Percentiles rank a stretch among this genome's conserved stretches.
Evolutionary conservation across 2,113 vertebrate genomes (phyloP).

Genomic region (Semicossyphus pulcher): DNA sequence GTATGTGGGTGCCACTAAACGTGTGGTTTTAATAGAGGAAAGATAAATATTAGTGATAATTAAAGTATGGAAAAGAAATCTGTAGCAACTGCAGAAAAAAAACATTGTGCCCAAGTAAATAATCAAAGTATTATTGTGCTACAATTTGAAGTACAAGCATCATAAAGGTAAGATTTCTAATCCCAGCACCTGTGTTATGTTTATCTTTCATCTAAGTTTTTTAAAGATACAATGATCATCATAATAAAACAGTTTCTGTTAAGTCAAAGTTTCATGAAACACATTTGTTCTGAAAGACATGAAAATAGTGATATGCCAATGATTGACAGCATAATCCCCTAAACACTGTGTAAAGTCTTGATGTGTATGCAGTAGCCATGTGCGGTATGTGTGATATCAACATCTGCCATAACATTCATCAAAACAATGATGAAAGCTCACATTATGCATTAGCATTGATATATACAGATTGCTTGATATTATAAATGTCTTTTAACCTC

Average conservation of each 20-base stretch:
- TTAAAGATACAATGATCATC: constrained; percentile 14
- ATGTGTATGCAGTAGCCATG: not conserved
- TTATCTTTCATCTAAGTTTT: not conserved
- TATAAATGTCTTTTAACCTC: constrained; percentile 3
- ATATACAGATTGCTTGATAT: not conserved
- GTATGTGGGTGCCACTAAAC: not conserved
- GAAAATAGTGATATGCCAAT: not conserved
- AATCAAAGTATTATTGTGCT: not conserved
- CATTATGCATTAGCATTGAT: not conserved
- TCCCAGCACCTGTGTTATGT: not conserved
- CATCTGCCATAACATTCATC: constrained; percentile 4
- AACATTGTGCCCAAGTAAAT: too few relatives aligned
- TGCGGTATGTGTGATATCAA: constrained; percentile 16
- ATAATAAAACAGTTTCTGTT: constrained; percentile 47
- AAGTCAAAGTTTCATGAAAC: constrained; percentile 51
- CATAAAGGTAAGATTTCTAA: not conserved
- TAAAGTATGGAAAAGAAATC: not conserved
- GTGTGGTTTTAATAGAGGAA: not conserved
- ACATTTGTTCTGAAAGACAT: constrained; percentile 45
- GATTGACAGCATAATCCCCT: constrained; percentile 21
- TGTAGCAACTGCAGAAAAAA: not conserved
- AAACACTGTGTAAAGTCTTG: constrained; percentile 11
- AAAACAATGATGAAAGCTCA: constrained; percentile 1
- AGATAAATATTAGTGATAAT: not conserved
- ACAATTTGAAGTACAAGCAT: not conserved